Base-by-base conservation (phyloP, 2,888 invertebrate genomes). In the Sarcophaga rosellei region DNA sequence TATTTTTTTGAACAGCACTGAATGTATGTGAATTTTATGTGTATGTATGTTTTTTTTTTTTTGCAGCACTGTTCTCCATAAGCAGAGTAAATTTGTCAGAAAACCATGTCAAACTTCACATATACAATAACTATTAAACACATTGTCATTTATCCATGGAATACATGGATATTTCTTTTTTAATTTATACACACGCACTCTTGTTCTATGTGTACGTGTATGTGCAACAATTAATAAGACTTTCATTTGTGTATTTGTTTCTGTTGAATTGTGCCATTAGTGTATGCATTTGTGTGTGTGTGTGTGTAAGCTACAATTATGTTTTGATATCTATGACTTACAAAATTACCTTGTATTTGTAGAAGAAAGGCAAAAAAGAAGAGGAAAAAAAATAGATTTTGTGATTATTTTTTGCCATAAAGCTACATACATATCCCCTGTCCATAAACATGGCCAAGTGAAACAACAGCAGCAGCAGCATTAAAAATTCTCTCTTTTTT, bases 391-490 rank as follows among this genome's bases (percentile, higher is more conserved):
- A 21, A n/a, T n/a, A n/a, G 20, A 21, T 57, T 15, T 4, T 57
- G 61, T 21, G 53, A 73, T 72, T 78, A 80, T 73, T 63, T 77
- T 65, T 45, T 68, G 21, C 70, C 73, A 80, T 86, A 69, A 83
- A 83, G 82, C 35, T 10, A 35, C 35, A 35, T 35, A 35, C 35
- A 79, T 73, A 61, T 35, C 68, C 53, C 68, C 77, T 76, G 76
- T 62, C 76, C 68, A 73, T 69, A 76, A 74, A 76, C 53, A 78
- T 69, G 68, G 44, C 68, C 68, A 74, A 73, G 15, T 4, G 65
- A 65, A 25, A 35, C 17, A 61, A 3, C 47, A 53, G 53, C 53
- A 53, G 53, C 53, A 53, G 4, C 15, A 53, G 12, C 53, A 53
- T 53, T 12, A 53, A 53, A 53, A 53, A 17, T 53, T 53, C 17